Evolutionary conservation across 2,113 vertebrate species (phyloP).

Genomic region (Pantherophis guttatus): DNA sequence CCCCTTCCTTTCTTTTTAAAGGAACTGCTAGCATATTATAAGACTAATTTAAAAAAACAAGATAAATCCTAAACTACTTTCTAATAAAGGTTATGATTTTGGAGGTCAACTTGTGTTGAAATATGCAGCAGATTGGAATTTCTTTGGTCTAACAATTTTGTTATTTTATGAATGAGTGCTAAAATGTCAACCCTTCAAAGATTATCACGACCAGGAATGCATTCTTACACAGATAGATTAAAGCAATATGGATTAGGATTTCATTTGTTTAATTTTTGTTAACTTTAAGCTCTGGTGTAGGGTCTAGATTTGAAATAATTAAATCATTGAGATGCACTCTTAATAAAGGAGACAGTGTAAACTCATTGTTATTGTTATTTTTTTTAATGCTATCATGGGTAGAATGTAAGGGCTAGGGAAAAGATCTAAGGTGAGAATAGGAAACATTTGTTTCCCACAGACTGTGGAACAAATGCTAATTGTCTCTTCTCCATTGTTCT

Average conservation of each 20-base stretch:
- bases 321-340: not conserved
- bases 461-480: not conserved
- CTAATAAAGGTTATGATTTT: not conserved
- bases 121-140: not conserved
- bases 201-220: not conserved
- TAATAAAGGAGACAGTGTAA: not conserved
- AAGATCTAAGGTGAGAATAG: not conserved
- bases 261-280: not conserved
- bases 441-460: not conserved
- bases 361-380: not conserved
- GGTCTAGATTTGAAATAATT: not conserved
- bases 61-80: not conserved
- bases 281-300: not conserved
- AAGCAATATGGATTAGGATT: not conserved
- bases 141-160: not conserved
- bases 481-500: not conserved
- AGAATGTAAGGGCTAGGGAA: not conserved
- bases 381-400: not conserved
- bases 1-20: not conserved
- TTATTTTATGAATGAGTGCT: not conserved
- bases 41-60: not conserved
- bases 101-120: not conserved
- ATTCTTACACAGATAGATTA: not conserved
- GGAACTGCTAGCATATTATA: not conserved
- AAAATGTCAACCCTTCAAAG: not conserved